Base-by-base conservation (phyloP, 2,797 vertebrate genomes). In the Salmo trutta region DNA sequence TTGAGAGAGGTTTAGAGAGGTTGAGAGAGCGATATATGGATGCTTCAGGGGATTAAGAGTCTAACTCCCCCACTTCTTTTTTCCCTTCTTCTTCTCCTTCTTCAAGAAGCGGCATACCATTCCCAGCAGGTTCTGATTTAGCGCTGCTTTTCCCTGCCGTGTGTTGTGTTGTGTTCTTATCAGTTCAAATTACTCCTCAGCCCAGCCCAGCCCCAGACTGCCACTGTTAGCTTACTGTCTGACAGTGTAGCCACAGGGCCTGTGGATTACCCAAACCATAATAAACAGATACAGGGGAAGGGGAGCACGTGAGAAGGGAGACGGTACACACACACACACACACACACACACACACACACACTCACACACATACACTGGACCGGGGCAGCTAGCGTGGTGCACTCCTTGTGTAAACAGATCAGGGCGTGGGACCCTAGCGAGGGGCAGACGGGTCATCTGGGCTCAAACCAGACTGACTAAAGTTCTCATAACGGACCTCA, bases 11-110 rank as follows among this genome's bases (percentile, higher is more conserved):
- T 31, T 31, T 0, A 1, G 31, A 31, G 31, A 31, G 31, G 31
- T 5, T 31, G 0, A 3, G 4, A 31, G 41, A 47, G 41, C 79
- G 68, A 87, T 83, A 80, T 83, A 77, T 75, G 83, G 83, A 83
- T 84, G 88, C 86, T 89, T 84, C 36, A 80, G 82, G 82, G 89
- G 89, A 91, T 91, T 86, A 85, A 62, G 59, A 64, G 74, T 71
- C 78, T 76, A 76, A 80, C 80, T 74, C 81, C 79, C 77, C 83
- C 64, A 52, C 77, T 82, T 79, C 62, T 70, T 70, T 70, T 53
- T 83, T 12, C 0, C 10, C 5, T 29, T 29, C 29, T 29, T 29
- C 29, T 47, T 47, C 76, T 56, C 59, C 64, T 78, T 19, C 33
- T 66, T 71, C 52, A 19, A 47, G 71, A 66, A 66, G 24, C 29